phyloP scores from a whole-genome alignment of 2,888 invertebrate genomes.

The Bursaphelenchus okinawaensis region DNA sequence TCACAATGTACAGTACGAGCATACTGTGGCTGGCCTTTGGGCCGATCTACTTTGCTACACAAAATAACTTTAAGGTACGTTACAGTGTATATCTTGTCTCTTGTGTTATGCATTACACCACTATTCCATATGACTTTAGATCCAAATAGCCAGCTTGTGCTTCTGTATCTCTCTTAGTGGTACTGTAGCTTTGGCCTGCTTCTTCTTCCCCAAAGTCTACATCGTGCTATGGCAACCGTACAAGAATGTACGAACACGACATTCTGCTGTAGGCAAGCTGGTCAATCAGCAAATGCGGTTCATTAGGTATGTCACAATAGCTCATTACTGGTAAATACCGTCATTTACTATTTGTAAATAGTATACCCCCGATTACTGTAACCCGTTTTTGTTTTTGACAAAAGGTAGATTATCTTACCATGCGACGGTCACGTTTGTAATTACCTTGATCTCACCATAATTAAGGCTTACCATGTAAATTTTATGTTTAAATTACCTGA shows the following conservation, averaged over 20 bases:
- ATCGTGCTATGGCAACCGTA: conserved; percentile 74
- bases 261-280: conserved; percentile 53
- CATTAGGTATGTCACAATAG: conserved; percentile 46
- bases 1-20: conserved; percentile 78
- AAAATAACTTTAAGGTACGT: conserved; percentile 62
- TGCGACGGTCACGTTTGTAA: no score
- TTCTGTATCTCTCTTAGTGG: conserved; percentile 75
- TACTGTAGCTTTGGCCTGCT: conserved; percentile 70
- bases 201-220: conserved; percentile 73
- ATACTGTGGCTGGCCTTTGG: conserved; percentile 71
- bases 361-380: no score
- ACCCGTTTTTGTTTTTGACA: no score
- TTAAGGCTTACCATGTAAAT: no score
- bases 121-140: conserved; percentile 61
- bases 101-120: background rate
- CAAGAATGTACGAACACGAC: conserved; percentile 68
- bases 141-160: conserved; percentile 72
- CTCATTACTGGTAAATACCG: no score
- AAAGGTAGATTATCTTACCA: no score
- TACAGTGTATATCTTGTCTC: conserved; percentile 5
- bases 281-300: conserved; percentile 58
- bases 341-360: no score
- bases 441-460: no score
- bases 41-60: conserved; percentile 63
- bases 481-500: no score